phyloP scores from a whole-genome alignment of 2,113 vertebrate genomes.

The Corythornis madagascariensis region DNA sequence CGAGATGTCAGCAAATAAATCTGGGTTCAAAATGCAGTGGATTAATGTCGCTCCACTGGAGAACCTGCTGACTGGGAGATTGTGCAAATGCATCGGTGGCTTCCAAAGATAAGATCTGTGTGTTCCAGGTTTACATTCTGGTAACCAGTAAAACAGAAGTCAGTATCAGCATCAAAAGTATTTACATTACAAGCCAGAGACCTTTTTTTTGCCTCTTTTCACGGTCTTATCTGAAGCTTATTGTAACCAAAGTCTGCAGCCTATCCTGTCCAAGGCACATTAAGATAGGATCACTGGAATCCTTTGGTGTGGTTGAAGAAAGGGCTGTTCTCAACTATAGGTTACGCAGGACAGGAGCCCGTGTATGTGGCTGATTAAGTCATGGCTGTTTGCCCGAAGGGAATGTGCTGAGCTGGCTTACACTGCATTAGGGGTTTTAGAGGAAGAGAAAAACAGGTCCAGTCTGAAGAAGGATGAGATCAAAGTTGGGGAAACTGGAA shows the following conservation, averaged over 20 bases:
- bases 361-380: neutral
- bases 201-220: neutral
- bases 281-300: neutral
- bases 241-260: neutral
- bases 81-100: neutral
- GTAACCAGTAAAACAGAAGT: neutral
- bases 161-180: neutral
- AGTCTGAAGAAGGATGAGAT: neutral
- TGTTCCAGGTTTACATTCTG: neutral
- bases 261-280: neutral
- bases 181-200: neutral
- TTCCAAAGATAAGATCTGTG: accelerated
- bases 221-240: neutral
- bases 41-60: neutral
- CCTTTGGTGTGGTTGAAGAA: neutral
- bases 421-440: neutral
- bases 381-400: neutral
- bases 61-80: neutral
- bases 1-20: neutral
- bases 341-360: neutral
- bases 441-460: neutral
- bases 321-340: neutral
- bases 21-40: neutral
- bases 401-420: neutral
- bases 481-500: neutral